Evolutionary conservation across 2,113 vertebrate genomes (phyloP).

Genomic region (Isichthys henryi): DNA sequence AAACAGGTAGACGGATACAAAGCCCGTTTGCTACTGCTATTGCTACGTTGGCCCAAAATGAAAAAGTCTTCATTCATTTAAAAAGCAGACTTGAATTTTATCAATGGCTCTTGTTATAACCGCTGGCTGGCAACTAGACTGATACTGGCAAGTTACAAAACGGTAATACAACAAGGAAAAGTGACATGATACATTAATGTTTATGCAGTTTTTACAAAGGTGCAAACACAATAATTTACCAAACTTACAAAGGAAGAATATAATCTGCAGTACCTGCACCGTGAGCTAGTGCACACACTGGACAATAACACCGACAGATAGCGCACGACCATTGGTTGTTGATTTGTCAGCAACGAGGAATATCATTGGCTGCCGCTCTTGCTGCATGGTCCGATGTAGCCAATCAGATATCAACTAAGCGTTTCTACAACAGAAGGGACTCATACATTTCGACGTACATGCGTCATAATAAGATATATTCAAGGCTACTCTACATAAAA

Average conservation of each 20-base stretch:
- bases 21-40: background rate
- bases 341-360: background rate
- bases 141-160: background rate
- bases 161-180: background rate
- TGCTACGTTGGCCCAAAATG: background rate
- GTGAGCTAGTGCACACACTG: background rate
- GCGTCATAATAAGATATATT: background rate
- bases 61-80: background rate
- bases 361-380: constrained; percentile 4
- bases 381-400: background rate
- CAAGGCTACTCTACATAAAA: background rate
- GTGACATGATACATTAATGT: background rate
- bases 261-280: background rate
- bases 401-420: constrained; percentile 11
- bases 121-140: background rate
- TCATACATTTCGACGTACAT: background rate
- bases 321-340: background rate
- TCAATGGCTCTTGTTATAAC: background rate
- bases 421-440: background rate
- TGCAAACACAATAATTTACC: background rate
- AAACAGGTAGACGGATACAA: background rate
- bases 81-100: background rate
- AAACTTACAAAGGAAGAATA: background rate
- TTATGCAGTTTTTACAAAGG: background rate
- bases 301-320: background rate